Evolutionary conservation across 1,140 invertebrate species (phyloP), one percentile per base, ranked within the genome.

Genomic region (Nasonia giraulti): DNA sequence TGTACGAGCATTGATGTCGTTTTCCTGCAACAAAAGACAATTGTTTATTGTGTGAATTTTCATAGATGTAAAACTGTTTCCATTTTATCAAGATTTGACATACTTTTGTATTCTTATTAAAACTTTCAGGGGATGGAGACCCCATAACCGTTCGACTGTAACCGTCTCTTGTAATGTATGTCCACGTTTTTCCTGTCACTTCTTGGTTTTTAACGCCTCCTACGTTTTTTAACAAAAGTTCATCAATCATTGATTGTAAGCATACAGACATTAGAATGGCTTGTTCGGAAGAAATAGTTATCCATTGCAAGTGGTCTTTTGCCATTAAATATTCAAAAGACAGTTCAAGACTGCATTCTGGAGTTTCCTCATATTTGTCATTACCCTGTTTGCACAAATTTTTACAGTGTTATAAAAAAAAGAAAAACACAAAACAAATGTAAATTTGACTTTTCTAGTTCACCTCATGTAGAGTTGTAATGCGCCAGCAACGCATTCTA

Each of bases 321-420:
- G 96, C 96, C 92, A 99, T 96, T 20, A 99, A 94, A 94, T 99
- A 99, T 93, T 99, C 98, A 93, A 99, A 99, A 0, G 98, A 98
- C 20, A 99, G 92, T 92, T 99, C 97, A 85, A 97, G 93, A 91
- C 88, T 91, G 87, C 89, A 90, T 27, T 93, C 89, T 31, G 88
- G 69, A n/a, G 81, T 88, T 85, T 91, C 90, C 33, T 91, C 89
- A 68, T 80, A 84, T 86, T 88, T 90, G n/a, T 92, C 89, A 20
- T 50, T 81, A 40, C 85, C 87, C 91, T 92, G 80, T 88, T 89
- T 79, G 86, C 12, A 84, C 17, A n/a, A 20, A 62, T 20, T 20
- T 5, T 20, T 62, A 62, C 6, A 20, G 14, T 62, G 6, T 62
- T 62, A 62, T 33, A 62, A 6, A 62, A 62, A 62, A 62, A 7